Evolutionary conservation across 2,888 invertebrate genomes (phyloP).

Genomic region (Hemicrepidius hirtus): DNA sequence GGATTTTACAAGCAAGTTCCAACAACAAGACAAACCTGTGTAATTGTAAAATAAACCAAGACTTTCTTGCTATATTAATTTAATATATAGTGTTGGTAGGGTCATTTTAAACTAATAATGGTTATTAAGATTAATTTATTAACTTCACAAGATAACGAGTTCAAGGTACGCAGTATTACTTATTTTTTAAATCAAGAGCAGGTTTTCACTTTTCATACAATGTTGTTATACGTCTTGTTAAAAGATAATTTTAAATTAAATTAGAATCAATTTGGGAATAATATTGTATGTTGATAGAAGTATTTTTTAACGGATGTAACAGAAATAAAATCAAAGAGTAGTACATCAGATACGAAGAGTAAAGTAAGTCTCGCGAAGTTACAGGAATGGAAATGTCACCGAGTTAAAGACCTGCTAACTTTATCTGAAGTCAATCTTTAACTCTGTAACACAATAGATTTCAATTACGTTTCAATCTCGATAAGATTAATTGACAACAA

Average conservation of each 20-base stretch:
- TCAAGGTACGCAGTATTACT: constrained; percentile 19
- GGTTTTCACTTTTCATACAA: constrained; percentile 34
- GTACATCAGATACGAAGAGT: no score
- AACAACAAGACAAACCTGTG: constrained; percentile 15
- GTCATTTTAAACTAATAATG: constrained; percentile 38
- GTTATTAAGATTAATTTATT: constrained; percentile 42
- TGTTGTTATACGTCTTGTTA: no score
- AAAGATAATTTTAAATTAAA: no score
- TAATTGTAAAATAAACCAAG: constrained; percentile 20
- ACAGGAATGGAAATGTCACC: constrained; percentile 24
- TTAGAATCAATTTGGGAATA: no score
- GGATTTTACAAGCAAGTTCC: neutral
- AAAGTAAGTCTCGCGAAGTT: neutral
- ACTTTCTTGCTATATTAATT: constrained; percentile 28
- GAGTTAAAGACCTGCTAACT: constrained; percentile 27
- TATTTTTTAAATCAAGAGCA: constrained; percentile 16
- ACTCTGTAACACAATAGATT: constrained; percentile 22
- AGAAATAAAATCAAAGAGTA: no score
- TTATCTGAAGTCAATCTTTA: constrained; percentile 18
- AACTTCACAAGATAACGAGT: constrained; percentile 28
- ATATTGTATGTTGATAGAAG: no score
- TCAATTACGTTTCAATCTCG: constrained; percentile 47
- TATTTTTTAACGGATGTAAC: no score
- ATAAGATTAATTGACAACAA: constrained; percentile 47
- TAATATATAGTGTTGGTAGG: constrained; percentile 32